Percentiles rank a stretch among this genome's conserved stretches.
Evolutionary conservation across 2,797 vertebrate genomes (phyloP).

Genomic region (Fistularia commersonii): DNA sequence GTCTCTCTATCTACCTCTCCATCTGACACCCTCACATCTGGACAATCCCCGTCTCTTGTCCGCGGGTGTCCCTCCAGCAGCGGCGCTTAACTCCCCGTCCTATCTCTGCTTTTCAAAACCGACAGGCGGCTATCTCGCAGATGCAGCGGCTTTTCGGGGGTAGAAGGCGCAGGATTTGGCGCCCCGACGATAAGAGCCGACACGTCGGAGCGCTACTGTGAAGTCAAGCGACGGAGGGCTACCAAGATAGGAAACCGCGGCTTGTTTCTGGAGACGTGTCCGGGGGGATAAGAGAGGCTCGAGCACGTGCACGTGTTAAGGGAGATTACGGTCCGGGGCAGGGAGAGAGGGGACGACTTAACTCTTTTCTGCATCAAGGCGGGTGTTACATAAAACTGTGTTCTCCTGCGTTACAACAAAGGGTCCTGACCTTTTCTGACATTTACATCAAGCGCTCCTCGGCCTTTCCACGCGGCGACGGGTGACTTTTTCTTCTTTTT

Average conservation of each 20-base stretch:
- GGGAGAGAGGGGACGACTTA: constrained; percentile 15
- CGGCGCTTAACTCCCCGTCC: constrained; percentile 5
- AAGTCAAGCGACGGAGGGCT: constrained; percentile 5
- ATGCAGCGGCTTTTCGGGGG: constrained; percentile 34
- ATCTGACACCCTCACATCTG: constrained; percentile 31
- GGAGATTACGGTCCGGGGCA: constrained; percentile 46
- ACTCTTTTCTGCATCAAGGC: constrained; percentile 57
- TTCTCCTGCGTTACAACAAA: constrained; percentile 25
- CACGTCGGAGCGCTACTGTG: constrained; percentile 12
- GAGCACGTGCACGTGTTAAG: constrained; percentile 53
- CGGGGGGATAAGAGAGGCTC: constrained; percentile 45
- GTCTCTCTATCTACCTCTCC: constrained; percentile 27
- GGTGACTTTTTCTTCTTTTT: constrained; percentile 36
- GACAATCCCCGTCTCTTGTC: constrained; percentile 41
- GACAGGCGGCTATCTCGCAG: constrained; percentile 20
- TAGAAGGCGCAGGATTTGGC: constrained; percentile 50
- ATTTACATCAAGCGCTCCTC: constrained; percentile 56
- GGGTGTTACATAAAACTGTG: constrained; percentile 32
- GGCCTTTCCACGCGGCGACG: constrained; percentile 24
- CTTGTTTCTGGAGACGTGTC: constrained; percentile 45
- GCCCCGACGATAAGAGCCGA: constrained; percentile 41
- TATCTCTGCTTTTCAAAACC: constrained; percentile 11
- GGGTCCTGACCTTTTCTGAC: constrained; percentile 52
- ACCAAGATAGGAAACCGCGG: constrained; percentile 39
- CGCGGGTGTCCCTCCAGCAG: background rate